These are phyloP conservation scores for Hoplodrina ambigua DNA, from an alignment of 2,888 invertebrate species.

Conservation along the genomic window DNA sequence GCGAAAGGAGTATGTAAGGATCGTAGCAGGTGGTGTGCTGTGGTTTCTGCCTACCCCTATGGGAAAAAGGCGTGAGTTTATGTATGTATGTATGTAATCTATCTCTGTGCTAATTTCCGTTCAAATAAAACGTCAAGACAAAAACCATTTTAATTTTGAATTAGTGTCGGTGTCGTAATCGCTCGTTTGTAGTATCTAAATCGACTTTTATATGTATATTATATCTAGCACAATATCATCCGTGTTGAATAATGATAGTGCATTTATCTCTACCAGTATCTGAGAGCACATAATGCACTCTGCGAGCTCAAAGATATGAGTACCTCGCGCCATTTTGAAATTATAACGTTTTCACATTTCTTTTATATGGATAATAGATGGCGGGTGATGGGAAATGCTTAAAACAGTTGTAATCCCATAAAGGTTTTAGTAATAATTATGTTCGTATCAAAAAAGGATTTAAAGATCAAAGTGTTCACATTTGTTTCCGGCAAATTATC, in stretches of 20 bases:
- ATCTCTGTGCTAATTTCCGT: too few relatives aligned
- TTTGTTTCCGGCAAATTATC: not conserved
- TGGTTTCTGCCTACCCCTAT: too few relatives aligned
- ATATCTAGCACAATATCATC: conserved; percentile 8
- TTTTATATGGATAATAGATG: conserved; percentile 47
- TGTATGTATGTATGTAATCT: too few relatives aligned
- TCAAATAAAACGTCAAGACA: conserved; percentile 1
- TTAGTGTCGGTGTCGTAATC: conserved; percentile 7
- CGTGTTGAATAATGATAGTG: conserved; percentile 34
- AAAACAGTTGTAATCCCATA: conserved; percentile 15
- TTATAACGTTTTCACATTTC: conserved; percentile 38
- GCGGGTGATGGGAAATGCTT: conserved; percentile 1
- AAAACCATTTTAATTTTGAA: not conserved
- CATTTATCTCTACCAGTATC: conserved; percentile 42
- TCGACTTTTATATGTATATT: conserved; percentile 16
- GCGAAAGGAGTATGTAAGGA: too few relatives aligned
- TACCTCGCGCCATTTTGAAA: conserved; percentile 43
- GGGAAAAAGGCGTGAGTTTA: too few relatives aligned
- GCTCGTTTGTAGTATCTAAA: conserved; percentile 21
- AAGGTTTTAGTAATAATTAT: conserved; percentile 18
- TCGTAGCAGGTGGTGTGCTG: too few relatives aligned
- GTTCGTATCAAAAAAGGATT: conserved; percentile 17
- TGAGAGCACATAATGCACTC: conserved; percentile 46
- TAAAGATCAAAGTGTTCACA: not conserved
- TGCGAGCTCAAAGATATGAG: conserved; percentile 45